Base-by-base conservation (phyloP, 2,113 vertebrate species). In the Willisornis vidua region DNA sequence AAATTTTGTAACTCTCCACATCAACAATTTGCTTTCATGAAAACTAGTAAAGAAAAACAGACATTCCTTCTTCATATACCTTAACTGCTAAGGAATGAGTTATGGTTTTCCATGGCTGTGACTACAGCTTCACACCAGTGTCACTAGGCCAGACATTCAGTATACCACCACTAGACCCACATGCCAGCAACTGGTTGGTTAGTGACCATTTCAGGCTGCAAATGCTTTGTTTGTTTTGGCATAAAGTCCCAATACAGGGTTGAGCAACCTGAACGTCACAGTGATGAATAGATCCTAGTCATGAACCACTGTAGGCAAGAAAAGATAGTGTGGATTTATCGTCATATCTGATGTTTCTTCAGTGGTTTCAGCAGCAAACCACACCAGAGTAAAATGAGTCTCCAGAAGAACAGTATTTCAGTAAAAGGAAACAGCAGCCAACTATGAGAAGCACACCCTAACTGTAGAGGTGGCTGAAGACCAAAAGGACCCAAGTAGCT, bases 131-230 rank as follows among this genome's bases (percentile, higher is more conserved):
- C 25, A 37, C 94, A n/a, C 96, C 82, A 15, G 95, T 78, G 66
- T 98, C 95, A 10, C 68, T 23, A 20, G 97, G 88, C 98, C 98
- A 99, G n/a, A 98, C 96, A 25, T 95, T 97, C 61, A 98, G 85
- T 25, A 93, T 39, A 15, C 98, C 98, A 6, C 97, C 97, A 70
- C 93, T 97, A 73, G 98, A 98, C 61, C 98, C 97, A 48, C 97
- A 98, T 87, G 98, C 98, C 77, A 99, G 93, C 65, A 96, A 58
- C 31, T 96, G 85, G 19, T 89, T 96, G 33, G 76, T 93, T 4
- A 97, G 97, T 3, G 98, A 98, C 98, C 98, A 99, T 93, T 98
- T 97, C 65, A 99, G 96, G 87, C 98, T 97, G 85, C 98, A 99
- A 87, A 98, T 94, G 14, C 82, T 97, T 39, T 96, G 95, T 26